Base-by-base conservation (phyloP, 2,113 vertebrate species). In the Tupaia tana region DNA sequence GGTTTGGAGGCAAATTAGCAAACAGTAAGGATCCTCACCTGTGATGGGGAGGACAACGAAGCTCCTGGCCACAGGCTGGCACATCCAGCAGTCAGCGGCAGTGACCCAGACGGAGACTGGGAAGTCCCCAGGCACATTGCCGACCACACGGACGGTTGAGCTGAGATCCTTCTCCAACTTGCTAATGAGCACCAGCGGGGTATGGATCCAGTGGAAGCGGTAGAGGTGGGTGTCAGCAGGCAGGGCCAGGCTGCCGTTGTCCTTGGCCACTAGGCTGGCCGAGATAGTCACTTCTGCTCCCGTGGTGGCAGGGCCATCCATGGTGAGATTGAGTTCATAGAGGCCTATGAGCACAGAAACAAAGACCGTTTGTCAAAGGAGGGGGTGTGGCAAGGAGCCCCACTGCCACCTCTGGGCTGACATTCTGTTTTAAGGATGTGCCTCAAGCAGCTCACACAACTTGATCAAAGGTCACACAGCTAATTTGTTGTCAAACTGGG, bases 61-160 rank as follows among this genome's bases (percentile, higher is more conserved):
- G 1, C 96, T 97, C 54, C 97, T 97, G 6, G 98, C 98, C 34
- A 99, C 29, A 0, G 98, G 98, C 34, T 64, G 98, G 92, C 98
- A 99, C 14, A 95, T 87, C 97, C 97, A 96, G 20, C 98, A 99
- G 79, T 96, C 90, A 0, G 67, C 91, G 0, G 97, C 82, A 0
- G 98, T 98, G 92, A 99, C 98, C 98, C 98, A 98, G 81, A 98
- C 98, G 1, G 98, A 98, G 7, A 99, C 18, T 0, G 97, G 95
- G 92, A 98, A 98, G 54, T 96, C 78, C 67, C 98, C 98, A 0
- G 98, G 97, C 82, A 83, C 82, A 7, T 77, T 92, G 69, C 98
- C 70, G 0, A 94, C 96, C 29, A 98, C 89, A 0, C 56, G 96
- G 88, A 99, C 98, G 25, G 92, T 0, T 0, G 98, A 98, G 52